Evolutionary conservation across 2,113 vertebrate genomes (phyloP).

Genomic region (Tor tambroides): DNA sequence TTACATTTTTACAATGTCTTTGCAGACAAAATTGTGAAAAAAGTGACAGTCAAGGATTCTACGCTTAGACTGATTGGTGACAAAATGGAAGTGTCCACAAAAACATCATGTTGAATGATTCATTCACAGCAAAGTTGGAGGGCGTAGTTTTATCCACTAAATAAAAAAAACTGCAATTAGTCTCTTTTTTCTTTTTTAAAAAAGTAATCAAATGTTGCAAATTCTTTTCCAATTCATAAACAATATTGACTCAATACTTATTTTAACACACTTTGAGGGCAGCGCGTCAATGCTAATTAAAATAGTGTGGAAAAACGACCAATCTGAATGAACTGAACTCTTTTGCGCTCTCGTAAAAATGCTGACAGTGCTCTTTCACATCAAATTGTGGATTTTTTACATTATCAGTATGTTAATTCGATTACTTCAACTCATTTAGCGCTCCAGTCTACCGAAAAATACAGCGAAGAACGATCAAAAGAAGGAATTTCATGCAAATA

Average conservation of each 20-base stretch:
- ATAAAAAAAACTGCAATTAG: neutral
- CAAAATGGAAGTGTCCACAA: conserved; percentile 44
- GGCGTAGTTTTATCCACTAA: neutral
- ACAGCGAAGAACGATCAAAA: conserved; percentile 47
- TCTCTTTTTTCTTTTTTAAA: neutral
- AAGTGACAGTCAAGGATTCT: conserved; percentile 57
- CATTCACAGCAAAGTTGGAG: neutral
- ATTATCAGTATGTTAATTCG: conserved; percentile 32
- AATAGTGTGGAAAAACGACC: neutral
- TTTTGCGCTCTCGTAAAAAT: neutral
- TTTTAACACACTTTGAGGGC: neutral
- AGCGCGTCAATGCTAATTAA: conserved; percentile 29
- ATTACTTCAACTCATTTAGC: conserved; percentile 58
- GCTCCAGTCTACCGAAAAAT: conserved; percentile 61
- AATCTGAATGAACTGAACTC: neutral
- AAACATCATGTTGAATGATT: neutral
- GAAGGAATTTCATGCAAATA: conserved; percentile 58
- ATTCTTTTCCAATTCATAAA: neutral
- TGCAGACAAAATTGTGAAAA: conserved; percentile 56
- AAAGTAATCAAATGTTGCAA: neutral
- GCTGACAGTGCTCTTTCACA: neutral
- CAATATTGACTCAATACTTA: neutral
- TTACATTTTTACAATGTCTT: conserved; percentile 50
- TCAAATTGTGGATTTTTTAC: conserved; percentile 8
- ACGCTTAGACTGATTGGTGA: conserved; percentile 38